phyloP scores from a whole-genome alignment of 2,113 vertebrate species.

The Australoheros scitulus region DNA sequence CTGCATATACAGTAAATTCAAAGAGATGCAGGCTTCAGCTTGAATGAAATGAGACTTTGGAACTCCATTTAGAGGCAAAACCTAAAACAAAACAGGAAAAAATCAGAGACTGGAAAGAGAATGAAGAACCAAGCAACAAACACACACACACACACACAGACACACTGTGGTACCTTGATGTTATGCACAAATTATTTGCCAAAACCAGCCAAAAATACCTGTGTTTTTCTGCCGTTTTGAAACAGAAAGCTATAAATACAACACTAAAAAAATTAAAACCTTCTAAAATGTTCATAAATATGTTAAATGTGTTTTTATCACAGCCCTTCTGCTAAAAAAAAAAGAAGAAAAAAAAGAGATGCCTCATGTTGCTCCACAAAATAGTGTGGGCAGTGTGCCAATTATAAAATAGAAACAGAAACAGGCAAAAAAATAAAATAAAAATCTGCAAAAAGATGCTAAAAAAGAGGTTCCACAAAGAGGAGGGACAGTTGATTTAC shows the following conservation, averaged over 20 bases:
- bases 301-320: not conserved
- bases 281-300: not conserved
- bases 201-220: conserved; percentile 6
- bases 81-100: not conserved
- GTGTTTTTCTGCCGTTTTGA: not conserved
- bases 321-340: not conserved
- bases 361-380: not conserved
- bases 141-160: not conserved
- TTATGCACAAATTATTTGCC: not conserved
- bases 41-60: not conserved
- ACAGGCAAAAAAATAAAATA: rapidly evolving
- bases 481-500: not conserved
- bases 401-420: not conserved
- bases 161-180: not conserved
- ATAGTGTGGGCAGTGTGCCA: not conserved
- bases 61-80: not conserved
- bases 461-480: not conserved
- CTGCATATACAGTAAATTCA: too few species aligned
- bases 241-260: conserved; percentile 2
- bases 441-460: not conserved
- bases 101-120: not conserved
- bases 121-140: not conserved
- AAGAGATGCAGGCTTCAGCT: not conserved
- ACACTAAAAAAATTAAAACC: not conserved
- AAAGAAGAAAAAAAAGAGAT: not conserved